phyloP scores from a whole-genome alignment of 1,140 invertebrate species.

The Brachionus calyciflorus region DNA sequence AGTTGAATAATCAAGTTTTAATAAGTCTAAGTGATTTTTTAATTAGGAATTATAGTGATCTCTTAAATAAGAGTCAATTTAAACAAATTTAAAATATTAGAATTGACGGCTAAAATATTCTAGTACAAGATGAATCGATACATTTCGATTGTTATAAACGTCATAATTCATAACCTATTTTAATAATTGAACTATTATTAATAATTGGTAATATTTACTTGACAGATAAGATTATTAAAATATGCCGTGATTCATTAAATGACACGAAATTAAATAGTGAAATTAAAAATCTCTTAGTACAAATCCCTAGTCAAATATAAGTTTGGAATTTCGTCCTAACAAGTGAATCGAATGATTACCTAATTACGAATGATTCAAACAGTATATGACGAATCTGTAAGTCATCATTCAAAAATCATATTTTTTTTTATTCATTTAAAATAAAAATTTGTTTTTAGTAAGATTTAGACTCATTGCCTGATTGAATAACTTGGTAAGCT shows the following conservation, averaged over 20 bases:
- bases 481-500: too few relatives aligned
- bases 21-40: slow-evolving; percentile 32
- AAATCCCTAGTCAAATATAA: too few relatives aligned
- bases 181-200: slow-evolving; percentile 58
- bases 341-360: too few relatives aligned
- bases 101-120: slow-evolving; percentile 35
- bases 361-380: too few relatives aligned
- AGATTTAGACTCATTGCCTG: too few relatives aligned
- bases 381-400: too few relatives aligned
- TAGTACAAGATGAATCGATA: slow-evolving; percentile 24
- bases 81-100: slow-evolving; percentile 2
- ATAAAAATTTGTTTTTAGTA: too few relatives aligned
- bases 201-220: slow-evolving; percentile 58
- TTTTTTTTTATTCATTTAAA: too few relatives aligned
- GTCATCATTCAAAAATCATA: too few relatives aligned
- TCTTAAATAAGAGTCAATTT: not conserved
- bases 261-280: slow-evolving; percentile 50
- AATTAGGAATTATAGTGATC: not conserved
- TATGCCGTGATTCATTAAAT: slow-evolving; percentile 29
- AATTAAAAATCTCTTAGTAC: slow-evolving; percentile 54
- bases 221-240: slow-evolving; percentile 9
- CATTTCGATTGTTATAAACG: slow-evolving; percentile 51
- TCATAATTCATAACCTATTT: slow-evolving; percentile 53
- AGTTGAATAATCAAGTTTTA: slow-evolving; percentile 35
- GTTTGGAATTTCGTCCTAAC: too few relatives aligned